phyloP scores from a whole-genome alignment of 2,113 vertebrate species.

The Heterochromis multidens region DNA sequence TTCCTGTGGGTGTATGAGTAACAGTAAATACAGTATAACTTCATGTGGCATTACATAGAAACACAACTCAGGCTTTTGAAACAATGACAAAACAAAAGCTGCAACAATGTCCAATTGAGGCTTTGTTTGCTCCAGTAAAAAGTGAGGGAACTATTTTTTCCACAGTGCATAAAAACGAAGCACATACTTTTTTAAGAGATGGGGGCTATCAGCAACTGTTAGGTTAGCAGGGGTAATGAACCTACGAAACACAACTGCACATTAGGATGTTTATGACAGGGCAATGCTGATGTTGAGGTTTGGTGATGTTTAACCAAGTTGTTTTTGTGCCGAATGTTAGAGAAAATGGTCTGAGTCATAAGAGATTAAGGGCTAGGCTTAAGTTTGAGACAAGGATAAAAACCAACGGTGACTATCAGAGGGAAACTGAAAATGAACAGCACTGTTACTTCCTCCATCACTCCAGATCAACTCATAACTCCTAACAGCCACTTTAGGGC shows the following conservation, averaged over 20 bases:
- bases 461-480: background rate
- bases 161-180: background rate
- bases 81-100: background rate
- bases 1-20: background rate
- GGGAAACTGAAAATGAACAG: background rate
- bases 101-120: background rate
- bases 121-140: background rate
- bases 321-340: background rate
- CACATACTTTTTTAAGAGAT: background rate
- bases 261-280: background rate
- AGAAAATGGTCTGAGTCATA: background rate
- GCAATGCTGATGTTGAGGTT: background rate
- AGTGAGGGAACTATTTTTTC: background rate
- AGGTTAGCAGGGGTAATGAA: background rate
- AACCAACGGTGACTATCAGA: background rate
- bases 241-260: background rate
- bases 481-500: background rate
- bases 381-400: background rate
- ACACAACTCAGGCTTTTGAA: background rate
- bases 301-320: background rate
- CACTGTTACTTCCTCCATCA: background rate
- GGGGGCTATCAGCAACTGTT: background rate
- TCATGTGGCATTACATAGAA: background rate
- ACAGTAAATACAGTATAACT: background rate
- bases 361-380: background rate